A percentile compares a stretch with the other conserved stretches of the same genome.
phyloP scores from a whole-genome alignment of 2,113 vertebrate species.

The Litocranius walleri region DNA sequence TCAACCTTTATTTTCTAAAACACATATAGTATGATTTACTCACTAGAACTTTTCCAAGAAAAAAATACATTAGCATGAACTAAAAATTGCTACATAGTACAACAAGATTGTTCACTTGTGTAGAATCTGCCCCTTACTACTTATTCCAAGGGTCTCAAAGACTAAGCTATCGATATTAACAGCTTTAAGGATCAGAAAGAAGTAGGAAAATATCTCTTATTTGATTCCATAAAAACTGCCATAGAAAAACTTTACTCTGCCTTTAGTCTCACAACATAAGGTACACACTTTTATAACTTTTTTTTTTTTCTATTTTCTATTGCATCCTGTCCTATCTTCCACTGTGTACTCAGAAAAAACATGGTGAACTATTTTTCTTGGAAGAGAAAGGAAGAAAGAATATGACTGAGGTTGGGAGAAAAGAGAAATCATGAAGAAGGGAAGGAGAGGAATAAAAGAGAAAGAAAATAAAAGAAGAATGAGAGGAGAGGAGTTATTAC shows the following conservation, averaged over 20 bases:
- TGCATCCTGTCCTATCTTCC: neutral
- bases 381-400: neutral
- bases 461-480: neutral
- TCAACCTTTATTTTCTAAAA: neutral
- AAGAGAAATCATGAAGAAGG: neutral
- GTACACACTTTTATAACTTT: neutral
- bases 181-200: conserved; percentile 30
- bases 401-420: neutral
- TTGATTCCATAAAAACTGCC: conserved; percentile 1
- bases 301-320: neutral
- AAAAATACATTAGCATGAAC: neutral
- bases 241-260: neutral
- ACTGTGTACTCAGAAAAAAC: neutral
- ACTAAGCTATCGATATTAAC: conserved; percentile 15
- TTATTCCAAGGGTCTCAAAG: conserved; percentile 20
- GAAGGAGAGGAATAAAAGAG: neutral
- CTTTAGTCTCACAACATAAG: neutral
- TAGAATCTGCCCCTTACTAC: neutral
- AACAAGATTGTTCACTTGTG: neutral
- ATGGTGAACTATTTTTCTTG: neutral
- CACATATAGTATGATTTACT: neutral
- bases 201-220: conserved; percentile 37
- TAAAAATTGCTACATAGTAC: neutral
- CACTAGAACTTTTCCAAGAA: neutral
- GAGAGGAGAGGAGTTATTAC: neutral